Evolutionary conservation across 1,140 invertebrate species (phyloP), one percentile per base, ranked within the genome.

Genomic region (Cyclargus thomasi): DNA sequence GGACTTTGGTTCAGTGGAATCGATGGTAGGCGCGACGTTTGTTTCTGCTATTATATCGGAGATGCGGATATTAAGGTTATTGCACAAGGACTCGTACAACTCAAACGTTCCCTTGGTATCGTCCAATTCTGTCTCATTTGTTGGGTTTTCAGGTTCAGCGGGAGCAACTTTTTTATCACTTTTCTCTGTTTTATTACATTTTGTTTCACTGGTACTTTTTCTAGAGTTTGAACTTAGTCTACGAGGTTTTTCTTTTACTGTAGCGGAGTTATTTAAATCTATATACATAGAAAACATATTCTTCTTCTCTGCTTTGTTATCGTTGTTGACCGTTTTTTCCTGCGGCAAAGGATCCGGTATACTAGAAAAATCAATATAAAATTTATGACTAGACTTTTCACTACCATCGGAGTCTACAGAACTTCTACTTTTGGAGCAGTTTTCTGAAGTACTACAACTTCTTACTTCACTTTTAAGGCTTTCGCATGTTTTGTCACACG

Each of bases 241-340:
- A n/a, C 76, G 69, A 20, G 86, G 85, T 81, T 86, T 87, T 68
- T 84, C 85, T 73, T 85, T 90, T 20, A 86, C 57, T 17, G 78
- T 76, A 16, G 74, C 67, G 35, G 82, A 85, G 57, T 85, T 81
- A 29, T 85, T 79, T 67, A 90, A 72, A 79, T 88, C 85, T 68
- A 90, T 84, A 67, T 81, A 90, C 86, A 90, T 88, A 4, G 86
- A 86, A 80, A 88, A 89, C 47, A 90, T 88, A 65, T 88, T 88
- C 55, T 86, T 88, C 65, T 88, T 88, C 72, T 86, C 83, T 53
- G 53, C 68, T 18, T 35, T 22, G 64, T 47, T 71, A 62, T 78
- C 75, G 63, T 53, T 55, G 18, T 72, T 70, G 64, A 57, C 74
- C 20, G 68, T 70, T 68, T 79, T 78, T 70, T 78, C 75, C 22